Percentiles rank a stretch among this genome's conserved stretches.
Evolutionary conservation across 2,888 invertebrate species (phyloP).

Genomic region (Serrognathus titanus): DNA sequence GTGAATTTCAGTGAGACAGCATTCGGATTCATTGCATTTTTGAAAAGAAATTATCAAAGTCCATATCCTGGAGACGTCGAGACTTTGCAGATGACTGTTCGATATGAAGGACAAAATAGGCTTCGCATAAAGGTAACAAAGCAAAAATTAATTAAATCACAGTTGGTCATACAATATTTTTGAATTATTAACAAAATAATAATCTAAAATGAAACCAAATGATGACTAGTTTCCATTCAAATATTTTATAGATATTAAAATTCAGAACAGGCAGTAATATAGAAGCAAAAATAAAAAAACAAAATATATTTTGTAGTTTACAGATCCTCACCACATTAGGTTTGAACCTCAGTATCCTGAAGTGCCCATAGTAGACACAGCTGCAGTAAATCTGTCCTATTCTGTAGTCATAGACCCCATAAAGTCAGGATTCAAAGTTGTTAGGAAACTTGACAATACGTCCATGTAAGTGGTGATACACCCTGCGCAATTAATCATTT

Average conservation of each 20-base stretch:
- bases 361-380: slow-evolving; percentile 54
- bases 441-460: slow-evolving; percentile 53
- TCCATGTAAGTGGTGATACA: slow-evolving; percentile 51
- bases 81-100: slow-evolving; percentile 58
- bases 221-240: too few relatives aligned
- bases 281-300: too few relatives aligned
- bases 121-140: slow-evolving; percentile 62
- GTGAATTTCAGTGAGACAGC: slow-evolving; percentile 59
- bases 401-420: slow-evolving; percentile 54
- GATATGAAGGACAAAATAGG: slow-evolving; percentile 59
- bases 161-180: not conserved
- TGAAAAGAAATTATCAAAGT: slow-evolving; percentile 55
- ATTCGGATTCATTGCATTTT: slow-evolving; percentile 58
- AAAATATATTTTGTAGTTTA: slow-evolving; percentile 33
- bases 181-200: not conserved
- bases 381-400: slow-evolving; percentile 54
- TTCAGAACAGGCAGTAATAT: too few relatives aligned
- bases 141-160: slow-evolving; percentile 5
- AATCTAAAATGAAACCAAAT: too few relatives aligned
- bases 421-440: slow-evolving; percentile 61
- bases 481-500: not conserved
- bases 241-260: too few relatives aligned
- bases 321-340: slow-evolving; percentile 53
- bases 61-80: slow-evolving; percentile 65
- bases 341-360: slow-evolving; percentile 69